These are phyloP conservation scores for Drosophila nigromelanica DNA, from an alignment of 1,140 invertebrate species.

Conservation along the genomic window DNA sequence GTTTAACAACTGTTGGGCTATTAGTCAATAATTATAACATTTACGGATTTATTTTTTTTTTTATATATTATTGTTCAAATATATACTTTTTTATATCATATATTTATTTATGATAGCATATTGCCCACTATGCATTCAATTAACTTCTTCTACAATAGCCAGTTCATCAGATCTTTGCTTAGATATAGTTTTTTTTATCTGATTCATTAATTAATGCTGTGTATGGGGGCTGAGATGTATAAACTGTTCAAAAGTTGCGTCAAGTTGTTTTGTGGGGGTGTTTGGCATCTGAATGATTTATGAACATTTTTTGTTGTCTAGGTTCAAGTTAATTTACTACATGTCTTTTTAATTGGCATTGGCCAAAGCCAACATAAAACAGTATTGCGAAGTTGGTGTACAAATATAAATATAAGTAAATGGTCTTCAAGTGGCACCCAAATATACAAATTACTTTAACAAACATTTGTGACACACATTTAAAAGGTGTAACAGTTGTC, in stretches of 20 bases:
- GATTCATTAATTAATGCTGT: constrained; percentile 30
- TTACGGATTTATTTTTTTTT: constrained; percentile 3
- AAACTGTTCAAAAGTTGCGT: constrained; percentile 2
- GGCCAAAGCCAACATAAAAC: constrained; percentile 22
- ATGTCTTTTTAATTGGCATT: constrained; percentile 39
- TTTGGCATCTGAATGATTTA: constrained; percentile 40
- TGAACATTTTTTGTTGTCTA: constrained; percentile 10
- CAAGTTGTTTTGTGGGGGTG: constrained; percentile 25
- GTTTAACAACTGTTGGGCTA: constrained; percentile 5
- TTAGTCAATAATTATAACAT: constrained; percentile 14
- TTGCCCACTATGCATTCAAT: constrained; percentile 16
- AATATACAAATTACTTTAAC: constrained; percentile 32
- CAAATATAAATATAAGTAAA: not conserved
- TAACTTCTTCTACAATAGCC: constrained; percentile 3
- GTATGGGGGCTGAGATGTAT: constrained; percentile 20
- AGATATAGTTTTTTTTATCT: constrained; percentile 11
- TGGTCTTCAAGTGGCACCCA: constrained; percentile 25
- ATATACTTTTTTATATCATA: not conserved
- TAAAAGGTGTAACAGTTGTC: constrained; percentile 36
- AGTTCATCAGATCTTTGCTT: constrained; percentile 1
- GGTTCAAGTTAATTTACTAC: constrained; percentile 38
- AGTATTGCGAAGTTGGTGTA: not conserved
- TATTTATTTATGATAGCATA: constrained; percentile 4
- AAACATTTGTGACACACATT: constrained; percentile 42
- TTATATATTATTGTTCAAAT: not conserved